Conservation (phyloP, 2,888 invertebrate species). For the Cataglyphis cursor region DNA sequence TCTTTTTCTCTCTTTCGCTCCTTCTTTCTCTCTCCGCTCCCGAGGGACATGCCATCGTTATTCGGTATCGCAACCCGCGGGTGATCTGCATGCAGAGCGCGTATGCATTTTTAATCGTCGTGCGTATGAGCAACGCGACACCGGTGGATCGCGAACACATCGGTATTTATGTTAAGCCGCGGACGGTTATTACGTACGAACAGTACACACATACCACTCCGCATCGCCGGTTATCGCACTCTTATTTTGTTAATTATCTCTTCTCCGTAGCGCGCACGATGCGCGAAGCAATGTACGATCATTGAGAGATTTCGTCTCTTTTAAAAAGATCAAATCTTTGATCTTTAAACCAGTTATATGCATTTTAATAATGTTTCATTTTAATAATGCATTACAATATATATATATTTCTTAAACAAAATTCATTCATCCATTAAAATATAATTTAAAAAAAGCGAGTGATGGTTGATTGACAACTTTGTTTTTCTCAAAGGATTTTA, state of each 20-base stretch:
- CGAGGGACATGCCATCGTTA: slow-evolving; percentile 49
- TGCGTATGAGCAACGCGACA: slow-evolving; percentile 41
- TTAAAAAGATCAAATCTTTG: neutral
- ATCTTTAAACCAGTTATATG: neutral
- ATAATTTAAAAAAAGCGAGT: neutral
- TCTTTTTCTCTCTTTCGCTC: too few relatives aligned
- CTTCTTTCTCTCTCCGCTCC: neutral
- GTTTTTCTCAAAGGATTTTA: neutral
- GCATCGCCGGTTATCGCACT: slow-evolving; percentile 24
- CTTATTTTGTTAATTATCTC: slow-evolving; percentile 50
- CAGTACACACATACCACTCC: neutral
- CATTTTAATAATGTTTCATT: neutral
- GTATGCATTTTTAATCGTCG: slow-evolving; percentile 59
- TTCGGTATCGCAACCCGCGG: slow-evolving; percentile 59
- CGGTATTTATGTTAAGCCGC: slow-evolving; percentile 31
- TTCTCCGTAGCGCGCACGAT: slow-evolving; percentile 1
- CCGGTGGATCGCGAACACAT: slow-evolving; percentile 1
- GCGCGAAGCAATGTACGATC: slow-evolving; percentile 11
- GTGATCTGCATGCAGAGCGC: slow-evolving; percentile 70
- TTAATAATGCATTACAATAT: neutral
- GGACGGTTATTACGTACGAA: slow-evolving; percentile 41
- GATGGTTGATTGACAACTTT: neutral
- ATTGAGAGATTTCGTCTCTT: slow-evolving; percentile 20
- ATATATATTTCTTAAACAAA: neutral
- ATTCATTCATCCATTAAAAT: neutral